These are phyloP conservation scores for Mormyrops boulengeri DNA, from an alignment of 2,797 vertebrate species.

Conservation along the genomic window DNA sequence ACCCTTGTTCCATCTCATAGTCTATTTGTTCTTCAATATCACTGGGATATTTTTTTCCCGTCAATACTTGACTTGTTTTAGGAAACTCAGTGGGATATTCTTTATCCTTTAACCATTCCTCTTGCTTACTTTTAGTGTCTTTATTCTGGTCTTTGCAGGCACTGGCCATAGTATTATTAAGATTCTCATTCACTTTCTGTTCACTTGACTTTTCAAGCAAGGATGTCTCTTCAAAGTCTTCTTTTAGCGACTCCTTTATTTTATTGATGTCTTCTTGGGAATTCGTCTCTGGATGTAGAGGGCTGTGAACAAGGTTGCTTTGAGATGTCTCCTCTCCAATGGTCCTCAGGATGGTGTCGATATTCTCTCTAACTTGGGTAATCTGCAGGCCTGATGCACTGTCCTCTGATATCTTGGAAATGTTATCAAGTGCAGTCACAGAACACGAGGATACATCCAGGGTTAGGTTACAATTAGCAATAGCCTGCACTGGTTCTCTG, in stretches of 20 bases:
- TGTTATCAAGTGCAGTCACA: slow-evolving; percentile 82
- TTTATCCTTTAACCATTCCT: slow-evolving; percentile 62
- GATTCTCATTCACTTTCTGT: slow-evolving; percentile 60
- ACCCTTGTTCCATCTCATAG: slow-evolving; percentile 57
- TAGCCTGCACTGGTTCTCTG: slow-evolving; percentile 77
- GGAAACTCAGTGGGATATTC: slow-evolving; percentile 54
- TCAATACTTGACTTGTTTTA: slow-evolving; percentile 49
- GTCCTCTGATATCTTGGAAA: slow-evolving; percentile 89
- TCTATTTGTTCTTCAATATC: slow-evolving; percentile 49
- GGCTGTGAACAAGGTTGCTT: slow-evolving; percentile 60
- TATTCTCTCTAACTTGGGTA: slow-evolving; percentile 48
- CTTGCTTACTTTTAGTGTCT: slow-evolving; percentile 47
- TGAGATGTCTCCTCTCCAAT: slow-evolving; percentile 64
- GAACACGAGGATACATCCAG: slow-evolving; percentile 89
- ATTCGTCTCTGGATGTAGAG: slow-evolving; percentile 84
- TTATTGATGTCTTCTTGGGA: slow-evolving; percentile 78
- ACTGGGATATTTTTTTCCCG: slow-evolving; percentile 56
- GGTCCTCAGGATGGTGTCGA: slow-evolving; percentile 71
- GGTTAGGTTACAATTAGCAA: slow-evolving; percentile 75
- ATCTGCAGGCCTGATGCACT: slow-evolving; percentile 77
- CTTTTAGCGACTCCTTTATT: slow-evolving; percentile 75
- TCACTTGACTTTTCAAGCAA: slow-evolving; percentile 75
- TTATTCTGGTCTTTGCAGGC: slow-evolving; percentile 42
- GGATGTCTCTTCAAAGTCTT: slow-evolving; percentile 82
- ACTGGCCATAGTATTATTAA: slow-evolving; percentile 37